phyloP scores from a whole-genome alignment of 2,113 vertebrate genomes.

The Crocuta crocuta region DNA sequence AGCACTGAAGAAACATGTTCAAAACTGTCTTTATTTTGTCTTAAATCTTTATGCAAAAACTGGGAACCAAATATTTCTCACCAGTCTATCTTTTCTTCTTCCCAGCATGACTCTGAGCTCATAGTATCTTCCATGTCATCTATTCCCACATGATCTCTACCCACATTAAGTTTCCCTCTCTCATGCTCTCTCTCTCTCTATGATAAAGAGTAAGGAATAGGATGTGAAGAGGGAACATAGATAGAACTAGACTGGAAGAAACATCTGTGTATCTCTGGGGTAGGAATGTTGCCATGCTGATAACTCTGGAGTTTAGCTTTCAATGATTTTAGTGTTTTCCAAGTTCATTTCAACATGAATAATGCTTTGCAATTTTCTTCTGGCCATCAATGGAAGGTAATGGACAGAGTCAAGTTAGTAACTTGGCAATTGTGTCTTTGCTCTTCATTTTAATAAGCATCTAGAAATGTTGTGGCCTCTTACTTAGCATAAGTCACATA shows the following conservation, averaged over 20 bases:
- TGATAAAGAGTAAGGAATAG: background rate
- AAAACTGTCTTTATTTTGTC: background rate
- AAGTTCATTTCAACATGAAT: background rate
- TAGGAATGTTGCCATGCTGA: background rate
- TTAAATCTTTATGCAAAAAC: conserved; percentile 49
- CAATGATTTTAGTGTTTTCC: conserved; percentile 40
- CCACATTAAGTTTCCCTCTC: background rate
- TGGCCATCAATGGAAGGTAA: background rate
- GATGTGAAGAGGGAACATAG: background rate
- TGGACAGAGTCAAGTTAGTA: background rate
- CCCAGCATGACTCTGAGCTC: background rate
- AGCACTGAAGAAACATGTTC: conserved; percentile 38
- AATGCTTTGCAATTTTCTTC: background rate
- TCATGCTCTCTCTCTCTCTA: too few species aligned
- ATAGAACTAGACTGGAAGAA: background rate
- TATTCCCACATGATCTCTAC: background rate
- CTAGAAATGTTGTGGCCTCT: background rate
- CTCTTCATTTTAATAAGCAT: background rate
- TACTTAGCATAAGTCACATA: background rate
- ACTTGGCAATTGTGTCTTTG: background rate
- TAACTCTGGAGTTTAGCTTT: background rate
- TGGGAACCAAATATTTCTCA: background rate
- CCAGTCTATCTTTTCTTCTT: background rate
- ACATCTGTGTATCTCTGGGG: background rate
- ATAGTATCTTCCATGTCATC: too few species aligned